Evolutionary conservation across 2,888 invertebrate genomes (phyloP).

Genomic region (Chrysomela aeneicollis): DNA sequence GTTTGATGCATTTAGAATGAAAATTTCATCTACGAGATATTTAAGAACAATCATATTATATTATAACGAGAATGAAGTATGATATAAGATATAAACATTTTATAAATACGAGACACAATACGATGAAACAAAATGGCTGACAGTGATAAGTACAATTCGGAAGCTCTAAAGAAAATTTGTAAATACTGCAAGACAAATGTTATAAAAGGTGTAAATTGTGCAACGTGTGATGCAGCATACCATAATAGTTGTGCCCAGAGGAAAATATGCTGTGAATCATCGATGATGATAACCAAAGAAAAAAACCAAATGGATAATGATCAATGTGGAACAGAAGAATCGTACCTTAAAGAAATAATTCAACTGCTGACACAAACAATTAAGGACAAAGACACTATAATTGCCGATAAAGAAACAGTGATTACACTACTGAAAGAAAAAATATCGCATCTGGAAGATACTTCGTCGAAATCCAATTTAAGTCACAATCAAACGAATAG

Average conservation of each 20-base stretch:
- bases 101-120: too few relatives aligned
- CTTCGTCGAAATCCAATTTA: neutral
- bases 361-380: constrained; percentile 2
- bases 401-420: neutral
- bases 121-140: too few relatives aligned
- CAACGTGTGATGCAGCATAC: constrained; percentile 12
- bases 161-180: constrained; percentile 5
- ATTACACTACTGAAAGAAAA: constrained; percentile 7
- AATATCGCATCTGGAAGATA: constrained; percentile 17
- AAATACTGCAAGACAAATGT: constrained; percentile 11
- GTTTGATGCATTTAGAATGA: too few relatives aligned
- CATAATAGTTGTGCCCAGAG: constrained; percentile 8
- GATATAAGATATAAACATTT: too few relatives aligned
- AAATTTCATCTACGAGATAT: too few relatives aligned
- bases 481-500: constrained; percentile 10
- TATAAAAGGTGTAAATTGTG: constrained; percentile 10
- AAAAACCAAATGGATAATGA: constrained; percentile 12
- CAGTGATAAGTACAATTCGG: constrained; percentile 9
- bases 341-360: neutral
- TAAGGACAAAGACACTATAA: neutral
- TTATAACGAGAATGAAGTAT: too few relatives aligned
- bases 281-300: neutral
- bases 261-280: constrained; percentile 16
- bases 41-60: too few relatives aligned
- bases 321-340: constrained; percentile 7